Conservation (phyloP, 2,888 invertebrate species). For the Pseudanteris insignis region DNA sequence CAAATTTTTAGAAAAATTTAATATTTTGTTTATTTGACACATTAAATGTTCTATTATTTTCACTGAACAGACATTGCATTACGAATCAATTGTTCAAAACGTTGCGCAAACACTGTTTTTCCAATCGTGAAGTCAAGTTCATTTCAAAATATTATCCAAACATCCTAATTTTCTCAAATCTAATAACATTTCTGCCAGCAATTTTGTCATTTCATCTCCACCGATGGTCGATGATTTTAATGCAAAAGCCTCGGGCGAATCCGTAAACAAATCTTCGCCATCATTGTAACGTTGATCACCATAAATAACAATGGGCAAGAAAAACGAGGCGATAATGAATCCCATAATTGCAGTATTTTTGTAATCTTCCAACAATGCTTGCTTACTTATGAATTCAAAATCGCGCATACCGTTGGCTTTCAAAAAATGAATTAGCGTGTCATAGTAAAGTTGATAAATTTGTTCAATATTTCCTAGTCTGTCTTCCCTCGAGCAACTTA, state of each 20-base stretch:
- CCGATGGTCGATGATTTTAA: constrained; percentile 19
- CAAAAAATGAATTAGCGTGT: constrained; percentile 47
- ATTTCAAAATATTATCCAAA: constrained; percentile 35
- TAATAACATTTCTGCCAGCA: constrained; percentile 55
- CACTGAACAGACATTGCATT: too few relatives aligned
- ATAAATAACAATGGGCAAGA: constrained; percentile 40
- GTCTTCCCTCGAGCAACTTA: constrained; percentile 44
- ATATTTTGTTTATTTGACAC: too few relatives aligned
- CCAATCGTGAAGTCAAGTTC: constrained; percentile 2
- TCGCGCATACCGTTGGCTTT: constrained; percentile 45
- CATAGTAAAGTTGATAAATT: constrained; percentile 52
- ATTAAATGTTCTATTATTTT: too few relatives aligned
- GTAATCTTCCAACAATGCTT: constrained; percentile 52
- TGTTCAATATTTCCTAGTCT: constrained; percentile 42
- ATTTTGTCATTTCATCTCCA: constrained; percentile 50
- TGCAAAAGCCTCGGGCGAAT: neutral
- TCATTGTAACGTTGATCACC: neutral
- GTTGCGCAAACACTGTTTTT: too few relatives aligned
- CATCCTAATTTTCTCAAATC: constrained; percentile 51
- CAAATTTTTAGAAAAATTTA: too few relatives aligned
- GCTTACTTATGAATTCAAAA: constrained; percentile 48
- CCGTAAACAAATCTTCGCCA: constrained; percentile 5
- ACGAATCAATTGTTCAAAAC: too few relatives aligned
- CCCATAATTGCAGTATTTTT: constrained; percentile 51
- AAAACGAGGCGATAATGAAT: constrained; percentile 50